phyloP scores from a whole-genome alignment of 1,140 invertebrate genomes.

The Euura saliciscinereae region DNA sequence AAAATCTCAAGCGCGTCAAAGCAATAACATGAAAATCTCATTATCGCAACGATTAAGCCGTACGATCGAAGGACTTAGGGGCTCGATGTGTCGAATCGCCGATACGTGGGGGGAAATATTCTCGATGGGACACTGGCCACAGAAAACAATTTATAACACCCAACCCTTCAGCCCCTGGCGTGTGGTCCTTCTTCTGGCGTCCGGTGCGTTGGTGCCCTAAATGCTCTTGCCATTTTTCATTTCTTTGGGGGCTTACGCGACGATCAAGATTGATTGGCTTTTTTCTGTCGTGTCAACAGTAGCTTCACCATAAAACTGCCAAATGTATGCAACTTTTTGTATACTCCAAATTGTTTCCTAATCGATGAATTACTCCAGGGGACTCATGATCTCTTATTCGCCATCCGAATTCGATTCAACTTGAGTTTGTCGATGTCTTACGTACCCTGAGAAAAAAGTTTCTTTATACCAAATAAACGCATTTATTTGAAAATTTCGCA shows the following conservation, averaged over 20 bases:
- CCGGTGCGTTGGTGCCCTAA: background rate
- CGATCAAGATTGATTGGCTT: background rate
- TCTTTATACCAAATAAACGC: too few relatives aligned
- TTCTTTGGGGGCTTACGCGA: background rate
- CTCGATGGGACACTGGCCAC: background rate
- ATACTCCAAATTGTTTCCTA: background rate
- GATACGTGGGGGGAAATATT: background rate
- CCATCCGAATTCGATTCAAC: too few relatives aligned
- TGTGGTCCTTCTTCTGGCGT: background rate
- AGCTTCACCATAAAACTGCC: background rate
- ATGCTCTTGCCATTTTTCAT: slow-evolving; percentile 3
- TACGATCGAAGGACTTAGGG: background rate
- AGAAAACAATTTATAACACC: background rate
- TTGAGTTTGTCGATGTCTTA: too few relatives aligned
- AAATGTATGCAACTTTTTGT: background rate
- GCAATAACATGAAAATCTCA: background rate
- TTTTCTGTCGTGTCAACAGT: background rate
- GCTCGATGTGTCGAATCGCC: background rate
- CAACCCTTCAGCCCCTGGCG: background rate
- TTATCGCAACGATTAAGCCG: background rate
- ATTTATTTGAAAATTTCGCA: too few relatives aligned
- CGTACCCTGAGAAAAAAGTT: too few relatives aligned
- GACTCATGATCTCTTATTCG: too few relatives aligned
- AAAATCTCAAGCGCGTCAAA: background rate
- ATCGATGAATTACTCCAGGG: background rate